phyloP scores from a whole-genome alignment of 1,140 invertebrate genomes.

The Meloidogyne floridensis region DNA sequence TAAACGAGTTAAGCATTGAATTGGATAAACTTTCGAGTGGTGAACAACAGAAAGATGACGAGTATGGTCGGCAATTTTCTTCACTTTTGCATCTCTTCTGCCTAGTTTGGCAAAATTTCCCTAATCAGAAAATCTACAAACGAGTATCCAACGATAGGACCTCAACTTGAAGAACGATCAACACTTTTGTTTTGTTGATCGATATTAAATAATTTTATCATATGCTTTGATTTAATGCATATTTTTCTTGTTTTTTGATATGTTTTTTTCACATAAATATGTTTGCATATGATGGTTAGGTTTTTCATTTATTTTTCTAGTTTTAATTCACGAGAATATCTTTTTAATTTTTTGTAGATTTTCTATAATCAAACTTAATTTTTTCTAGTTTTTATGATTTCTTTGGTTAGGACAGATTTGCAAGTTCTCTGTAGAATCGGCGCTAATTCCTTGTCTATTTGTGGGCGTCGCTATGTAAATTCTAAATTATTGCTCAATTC shows the following conservation, averaged over 20 bases:
- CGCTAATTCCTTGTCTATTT: neutral
- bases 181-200: neutral
- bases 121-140: conserved; percentile 34
- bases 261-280: neutral
- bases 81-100: conserved; percentile 41
- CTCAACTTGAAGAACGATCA: neutral
- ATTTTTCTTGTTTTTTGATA: neutral
- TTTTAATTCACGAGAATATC: neutral
- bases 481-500: neutral
- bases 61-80: conserved; percentile 29
- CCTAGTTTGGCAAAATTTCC: conserved; percentile 40
- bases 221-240: neutral
- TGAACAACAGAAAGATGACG: neutral
- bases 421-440: neutral
- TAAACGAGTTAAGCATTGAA: conserved; percentile 4
- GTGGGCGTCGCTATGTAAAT: neutral
- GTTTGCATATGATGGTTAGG: neutral
- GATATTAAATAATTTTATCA: conserved; percentile 1
- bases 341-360: neutral
- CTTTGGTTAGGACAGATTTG: neutral
- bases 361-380: neutral
- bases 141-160: conserved; percentile 11
- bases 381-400: neutral
- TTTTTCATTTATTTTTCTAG: neutral
- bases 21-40: conserved; percentile 30